Evolutionary conservation across 2,113 vertebrate species (phyloP).

Genomic region (Grus americana): DNA sequence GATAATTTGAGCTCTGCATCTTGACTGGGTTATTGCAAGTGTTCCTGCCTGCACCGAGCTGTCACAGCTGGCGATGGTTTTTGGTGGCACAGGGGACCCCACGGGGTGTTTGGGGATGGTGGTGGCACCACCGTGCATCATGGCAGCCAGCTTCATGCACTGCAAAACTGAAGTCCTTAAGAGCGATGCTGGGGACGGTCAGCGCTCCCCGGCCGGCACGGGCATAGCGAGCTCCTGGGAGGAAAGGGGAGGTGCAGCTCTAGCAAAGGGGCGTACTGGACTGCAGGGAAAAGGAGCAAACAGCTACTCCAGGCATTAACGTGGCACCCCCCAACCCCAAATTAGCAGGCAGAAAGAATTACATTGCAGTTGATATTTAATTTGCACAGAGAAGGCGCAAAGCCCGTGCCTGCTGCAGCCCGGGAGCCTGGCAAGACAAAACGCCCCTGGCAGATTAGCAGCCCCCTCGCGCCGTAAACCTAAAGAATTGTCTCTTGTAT

Average conservation of each 20-base stretch:
- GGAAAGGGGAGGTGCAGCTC: background rate
- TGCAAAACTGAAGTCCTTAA: background rate
- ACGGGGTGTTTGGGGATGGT: too few relatives aligned
- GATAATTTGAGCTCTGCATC: background rate
- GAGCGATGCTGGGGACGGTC: background rate
- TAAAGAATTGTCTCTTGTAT: background rate
- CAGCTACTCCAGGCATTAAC: background rate
- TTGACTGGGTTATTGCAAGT: background rate
- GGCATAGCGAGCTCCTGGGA: background rate
- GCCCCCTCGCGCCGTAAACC: background rate
- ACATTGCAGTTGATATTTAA: background rate
- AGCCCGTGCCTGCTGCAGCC: background rate
- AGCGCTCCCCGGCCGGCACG: accelerated
- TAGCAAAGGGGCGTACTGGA: background rate
- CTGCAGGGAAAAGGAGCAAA: background rate
- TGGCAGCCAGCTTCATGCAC: background rate
- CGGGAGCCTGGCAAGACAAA: background rate
- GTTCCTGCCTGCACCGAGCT: background rate
- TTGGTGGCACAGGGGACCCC: background rate
- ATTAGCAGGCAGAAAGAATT: background rate
- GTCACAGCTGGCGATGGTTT: accelerated
- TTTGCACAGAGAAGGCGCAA: background rate
- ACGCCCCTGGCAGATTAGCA: background rate
- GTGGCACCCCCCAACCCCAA: background rate
- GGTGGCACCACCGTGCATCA: background rate